Percentiles rank a stretch among this genome's conserved stretches.
phyloP scores from a whole-genome alignment of 2,797 vertebrate species.

The Heterohyrax brucei region DNA sequence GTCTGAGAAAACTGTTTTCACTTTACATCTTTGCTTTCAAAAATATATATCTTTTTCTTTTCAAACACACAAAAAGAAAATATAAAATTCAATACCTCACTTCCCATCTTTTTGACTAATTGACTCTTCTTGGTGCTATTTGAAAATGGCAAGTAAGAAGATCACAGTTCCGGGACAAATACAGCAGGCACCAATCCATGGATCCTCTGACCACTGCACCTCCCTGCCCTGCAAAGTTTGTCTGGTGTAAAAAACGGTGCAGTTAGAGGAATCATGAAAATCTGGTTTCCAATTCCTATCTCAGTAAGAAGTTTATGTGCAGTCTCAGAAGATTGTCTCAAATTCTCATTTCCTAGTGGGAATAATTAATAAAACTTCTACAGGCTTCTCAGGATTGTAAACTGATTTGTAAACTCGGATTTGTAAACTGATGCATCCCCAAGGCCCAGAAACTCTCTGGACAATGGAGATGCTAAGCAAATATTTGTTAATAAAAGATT shows the following conservation, averaged over 20 bases:
- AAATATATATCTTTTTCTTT: constrained; percentile 10
- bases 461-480: not conserved
- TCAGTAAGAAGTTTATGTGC: not conserved
- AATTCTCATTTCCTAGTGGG: constrained; percentile 23
- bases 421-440: not conserved
- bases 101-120: constrained; percentile 72
- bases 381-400: not conserved
- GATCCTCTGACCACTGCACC: not conserved
- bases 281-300: not conserved
- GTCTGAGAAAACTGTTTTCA: constrained; percentile 79
- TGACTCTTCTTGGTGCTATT: constrained; percentile 43
- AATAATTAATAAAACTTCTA: constrained; percentile 10
- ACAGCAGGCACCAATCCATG: not conserved
- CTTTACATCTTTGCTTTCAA: constrained; percentile 78
- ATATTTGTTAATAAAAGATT: constrained; percentile 21
- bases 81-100: constrained; percentile 52
- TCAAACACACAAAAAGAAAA: constrained; percentile 45
- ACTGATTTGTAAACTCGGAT: not conserved
- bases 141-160: constrained; percentile 48
- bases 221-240: not conserved
- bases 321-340: constrained; percentile 44
- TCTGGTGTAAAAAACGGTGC: not conserved
- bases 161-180: constrained; percentile 68
- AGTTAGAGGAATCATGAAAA: not conserved
- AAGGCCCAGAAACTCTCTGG: not conserved